Base-by-base conservation (phyloP, 2,888 invertebrate species). In the Noctua janthina region DNA sequence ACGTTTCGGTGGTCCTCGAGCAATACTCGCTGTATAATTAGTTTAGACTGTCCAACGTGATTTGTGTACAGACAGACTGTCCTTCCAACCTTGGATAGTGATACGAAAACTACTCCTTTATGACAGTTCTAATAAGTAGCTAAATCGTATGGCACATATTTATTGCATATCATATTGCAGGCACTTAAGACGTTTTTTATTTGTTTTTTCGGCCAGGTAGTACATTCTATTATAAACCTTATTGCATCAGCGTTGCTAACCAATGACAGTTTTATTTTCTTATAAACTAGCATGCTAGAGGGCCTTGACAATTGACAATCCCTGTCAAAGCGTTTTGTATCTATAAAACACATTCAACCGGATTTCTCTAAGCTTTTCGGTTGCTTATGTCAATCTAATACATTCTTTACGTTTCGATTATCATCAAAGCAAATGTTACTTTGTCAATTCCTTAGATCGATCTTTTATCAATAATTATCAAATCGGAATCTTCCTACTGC, bases 41-140 rank as follows among this genome's bases (percentile, higher is more conserved):
- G 88, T 89, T 89, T 87, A 86, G 82, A 89, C 80, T 81, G 85
- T 78, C 83, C 84, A 78, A 86, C 83, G 84, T 91, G 89, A 90
- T 91, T 90, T 90, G 88, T 88, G 74, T 80, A 72, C 78, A 78
- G 59, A 69, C 68, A 20, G 43, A 43, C 49, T 49, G 43, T 70
- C 80, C 62, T 59, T 73, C 49, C 54, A 68, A 74, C 23, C 51
- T 69, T 66, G 39, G 49, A 74, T 59, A 62, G 15, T 66, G 29
- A 56, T 49, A 59, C 20, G n/a, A 29, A 69, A 72, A 68, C 43
- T 59, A 64, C 15, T 64, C 29, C 2, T 54, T 70, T 67, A 46
- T 54, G 17, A 15, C 2, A 20, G 1, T 56, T 20, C 15, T 7
- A 49, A 35, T 71, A 62, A 62, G 17, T 29, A 15, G 46, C 29